Evolutionary conservation across 2,797 vertebrate species (phyloP).

Genomic region (Ispidina picta): DNA sequence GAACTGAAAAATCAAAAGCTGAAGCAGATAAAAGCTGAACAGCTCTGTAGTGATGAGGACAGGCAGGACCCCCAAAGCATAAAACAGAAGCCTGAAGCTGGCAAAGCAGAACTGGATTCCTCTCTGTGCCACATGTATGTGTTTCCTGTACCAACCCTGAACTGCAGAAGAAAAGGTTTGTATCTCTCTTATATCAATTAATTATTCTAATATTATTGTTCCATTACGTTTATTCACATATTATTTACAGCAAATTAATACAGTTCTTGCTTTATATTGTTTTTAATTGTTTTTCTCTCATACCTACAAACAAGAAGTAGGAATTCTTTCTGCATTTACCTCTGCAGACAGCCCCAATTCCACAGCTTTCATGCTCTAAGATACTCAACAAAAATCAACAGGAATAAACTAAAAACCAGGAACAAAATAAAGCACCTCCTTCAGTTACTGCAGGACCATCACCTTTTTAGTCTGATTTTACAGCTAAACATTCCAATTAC

Average conservation of each 20-base stretch:
- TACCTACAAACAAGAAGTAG: background rate
- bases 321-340: background rate
- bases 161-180: slow-evolving; percentile 93
- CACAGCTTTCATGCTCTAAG: background rate
- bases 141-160: slow-evolving; percentile 86
- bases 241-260: background rate
- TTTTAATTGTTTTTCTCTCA: background rate
- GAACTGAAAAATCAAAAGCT: slow-evolving; percentile 85
- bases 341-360: background rate
- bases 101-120: slow-evolving; percentile 80
- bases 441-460: background rate
- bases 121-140: slow-evolving; percentile 89
- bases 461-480: background rate
- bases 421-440: background rate
- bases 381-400: background rate
- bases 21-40: slow-evolving; percentile 83
- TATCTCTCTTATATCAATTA: background rate
- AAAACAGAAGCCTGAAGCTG: slow-evolving; percentile 44
- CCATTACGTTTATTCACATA: background rate
- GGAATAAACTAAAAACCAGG: background rate
- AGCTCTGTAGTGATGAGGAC: slow-evolving; percentile 80
- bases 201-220: background rate
- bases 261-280: background rate
- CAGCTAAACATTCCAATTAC: background rate
- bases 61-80: slow-evolving; percentile 64